Percentiles rank a stretch among this genome's conserved stretches.
These are phyloP conservation scores for Wasmannia auropunctata DNA, from an alignment of 1,140 invertebrate genomes.

Conservation along the genomic window DNA sequence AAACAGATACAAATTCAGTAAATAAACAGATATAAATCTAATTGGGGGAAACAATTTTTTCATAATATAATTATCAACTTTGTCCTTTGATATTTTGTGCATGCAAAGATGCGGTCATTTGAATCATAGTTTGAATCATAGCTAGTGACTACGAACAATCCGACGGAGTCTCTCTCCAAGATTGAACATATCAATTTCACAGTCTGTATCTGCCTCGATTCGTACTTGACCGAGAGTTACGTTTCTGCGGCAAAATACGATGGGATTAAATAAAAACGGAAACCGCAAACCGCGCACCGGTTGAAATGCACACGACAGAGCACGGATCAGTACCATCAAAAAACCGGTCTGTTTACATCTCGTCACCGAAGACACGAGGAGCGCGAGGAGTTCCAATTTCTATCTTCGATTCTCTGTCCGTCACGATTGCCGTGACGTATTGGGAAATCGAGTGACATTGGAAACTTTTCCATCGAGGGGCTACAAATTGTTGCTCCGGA, in stretches of 20 bases:
- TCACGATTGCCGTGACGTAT: constrained; percentile 5
- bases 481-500: not conserved
- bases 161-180: not conserved
- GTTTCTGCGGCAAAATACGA: not conserved
- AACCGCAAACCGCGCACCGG: constrained; percentile 36
- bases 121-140: not conserved
- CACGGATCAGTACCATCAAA: not conserved
- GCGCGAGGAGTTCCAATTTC: constrained; percentile 14
- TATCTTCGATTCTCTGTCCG: constrained; percentile 13
- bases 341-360: constrained; percentile 41
- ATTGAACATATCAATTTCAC: not conserved
- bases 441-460: constrained; percentile 12
- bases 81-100: not conserved
- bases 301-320: not conserved
- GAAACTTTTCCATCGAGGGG: not conserved
- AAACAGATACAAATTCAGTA: too few species aligned
- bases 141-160: not conserved
- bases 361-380: constrained; percentile 17
- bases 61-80: not conserved
- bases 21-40: not conserved
- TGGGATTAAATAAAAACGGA: constrained; percentile 36
- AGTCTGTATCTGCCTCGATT: not conserved
- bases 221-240: not conserved
- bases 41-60: not conserved
- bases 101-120: too few species aligned